These are phyloP conservation scores for Blastomussa wellsi DNA, from an alignment of 92 coral and sea anemone genomes.

Conservation along the genomic window DNA sequence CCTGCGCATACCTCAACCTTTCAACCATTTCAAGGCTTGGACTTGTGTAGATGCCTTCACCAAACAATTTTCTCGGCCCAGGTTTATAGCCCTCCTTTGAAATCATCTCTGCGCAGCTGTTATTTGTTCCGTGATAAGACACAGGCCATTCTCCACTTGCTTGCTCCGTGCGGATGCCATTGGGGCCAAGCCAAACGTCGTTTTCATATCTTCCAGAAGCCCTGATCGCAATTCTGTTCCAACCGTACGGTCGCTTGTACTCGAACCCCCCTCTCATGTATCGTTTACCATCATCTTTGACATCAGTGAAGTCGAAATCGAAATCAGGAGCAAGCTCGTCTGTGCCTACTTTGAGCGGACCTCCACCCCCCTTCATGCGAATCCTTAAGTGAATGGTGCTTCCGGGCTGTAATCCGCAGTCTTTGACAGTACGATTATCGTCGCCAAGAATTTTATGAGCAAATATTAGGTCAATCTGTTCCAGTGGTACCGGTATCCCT, in stretches of 20 bases:
- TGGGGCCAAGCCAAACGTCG: conserved; percentile 48
- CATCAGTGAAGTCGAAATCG: conserved; percentile 44
- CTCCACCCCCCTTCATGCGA: too few species aligned
- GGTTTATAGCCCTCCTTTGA: conserved; percentile 31
- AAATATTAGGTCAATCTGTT: too few species aligned
- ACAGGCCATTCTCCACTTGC: conserved; percentile 65
- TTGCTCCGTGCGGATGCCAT: conserved; percentile 35
- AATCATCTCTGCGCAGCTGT: conserved; percentile 19
- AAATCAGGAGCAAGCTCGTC: conserved; percentile 35
- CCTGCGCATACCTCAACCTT: not conserved
- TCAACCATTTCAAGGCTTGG: conserved; percentile 48
- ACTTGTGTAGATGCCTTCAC: conserved; percentile 54
- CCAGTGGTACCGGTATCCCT: too few species aligned
- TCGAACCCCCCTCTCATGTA: conserved; percentile 48
- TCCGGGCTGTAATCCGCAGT: too few species aligned
- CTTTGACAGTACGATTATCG: too few species aligned
- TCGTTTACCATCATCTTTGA: conserved; percentile 51
- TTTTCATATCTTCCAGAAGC: conserved; percentile 40
- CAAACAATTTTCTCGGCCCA: not conserved
- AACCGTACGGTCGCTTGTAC: conserved; percentile 52
- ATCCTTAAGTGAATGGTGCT: too few species aligned
- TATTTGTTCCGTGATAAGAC: conserved; percentile 54
- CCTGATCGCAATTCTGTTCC: conserved; percentile 54
- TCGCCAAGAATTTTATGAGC: too few species aligned
- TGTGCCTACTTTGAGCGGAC: not conserved